These are phyloP conservation scores for Acleris cristana DNA, from an alignment of 2,888 invertebrate genomes.

Conservation along the genomic window DNA sequence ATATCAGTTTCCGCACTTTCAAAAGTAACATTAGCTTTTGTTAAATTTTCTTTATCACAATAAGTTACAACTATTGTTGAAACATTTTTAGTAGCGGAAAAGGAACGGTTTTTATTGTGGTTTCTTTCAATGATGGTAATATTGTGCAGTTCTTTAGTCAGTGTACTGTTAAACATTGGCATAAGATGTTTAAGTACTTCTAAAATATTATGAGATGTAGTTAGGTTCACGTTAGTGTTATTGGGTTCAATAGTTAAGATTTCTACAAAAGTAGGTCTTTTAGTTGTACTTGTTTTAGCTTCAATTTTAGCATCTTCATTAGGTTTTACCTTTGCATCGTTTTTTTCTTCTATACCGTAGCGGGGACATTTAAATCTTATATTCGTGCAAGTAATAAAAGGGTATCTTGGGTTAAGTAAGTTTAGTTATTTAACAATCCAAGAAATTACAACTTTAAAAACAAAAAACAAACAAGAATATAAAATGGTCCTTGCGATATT, in stretches of 20 bases:
- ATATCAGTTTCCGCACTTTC: conserved; percentile 45
- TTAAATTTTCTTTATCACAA: conserved; percentile 67
- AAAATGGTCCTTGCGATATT: too few relatives aligned
- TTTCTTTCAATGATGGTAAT: conserved; percentile 75
- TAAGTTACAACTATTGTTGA: conserved; percentile 76
- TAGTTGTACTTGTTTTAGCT: conserved; percentile 45
- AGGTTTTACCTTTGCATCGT: conserved; percentile 48
- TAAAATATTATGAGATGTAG: conserved; percentile 66
- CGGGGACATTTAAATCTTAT: too few relatives aligned
- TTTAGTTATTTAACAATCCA: too few relatives aligned
- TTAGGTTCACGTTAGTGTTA: conserved; percentile 58
- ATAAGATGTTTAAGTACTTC: conserved; percentile 76
- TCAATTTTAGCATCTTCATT: conserved; percentile 39
- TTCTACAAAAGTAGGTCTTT: conserved; percentile 67
- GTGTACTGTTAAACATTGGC: conserved; percentile 72
- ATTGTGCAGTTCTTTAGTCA: conserved; percentile 73
- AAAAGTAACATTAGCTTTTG: conserved; percentile 51
- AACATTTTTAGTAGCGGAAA: conserved; percentile 68
- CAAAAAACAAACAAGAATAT: too few relatives aligned
- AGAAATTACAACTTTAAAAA: too few relatives aligned
- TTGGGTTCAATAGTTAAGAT: conserved; percentile 74
- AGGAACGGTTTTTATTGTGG: conserved; percentile 67
- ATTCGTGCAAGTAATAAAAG: too few relatives aligned
- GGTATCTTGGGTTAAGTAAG: too few relatives aligned
- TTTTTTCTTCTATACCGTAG: conserved; percentile 68